A percentile compares a stretch with the other conserved stretches of the same genome.
Evolutionary conservation across 2,888 invertebrate genomes (phyloP).

Genomic region (Orthosia gothica): DNA sequence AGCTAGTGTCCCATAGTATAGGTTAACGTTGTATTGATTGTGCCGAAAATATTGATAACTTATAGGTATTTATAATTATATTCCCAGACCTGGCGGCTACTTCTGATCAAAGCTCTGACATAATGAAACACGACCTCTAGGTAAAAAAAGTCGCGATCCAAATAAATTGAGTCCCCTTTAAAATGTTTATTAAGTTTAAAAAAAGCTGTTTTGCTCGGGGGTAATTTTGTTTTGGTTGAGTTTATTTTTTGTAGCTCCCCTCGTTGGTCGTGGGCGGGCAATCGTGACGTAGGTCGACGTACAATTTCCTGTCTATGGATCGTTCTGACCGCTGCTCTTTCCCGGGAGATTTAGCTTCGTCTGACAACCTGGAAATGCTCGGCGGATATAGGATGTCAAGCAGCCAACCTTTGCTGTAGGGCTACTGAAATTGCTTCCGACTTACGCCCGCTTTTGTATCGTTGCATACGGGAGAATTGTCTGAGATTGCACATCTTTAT

Average conservation of each 20-base stretch:
- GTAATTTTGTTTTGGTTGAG: slow-evolving; percentile 62
- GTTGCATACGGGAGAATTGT: slow-evolving; percentile 33
- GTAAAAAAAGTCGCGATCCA: slow-evolving; percentile 38
- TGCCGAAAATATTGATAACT: neutral
- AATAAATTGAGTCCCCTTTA: slow-evolving; percentile 38
- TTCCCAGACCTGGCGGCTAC: slow-evolving; percentile 7
- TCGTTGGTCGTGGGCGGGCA: slow-evolving; percentile 70
- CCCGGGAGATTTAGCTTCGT: slow-evolving; percentile 81
- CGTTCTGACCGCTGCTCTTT: slow-evolving; percentile 85
- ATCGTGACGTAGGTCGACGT: slow-evolving; percentile 87
- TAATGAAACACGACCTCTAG: slow-evolving; percentile 27
- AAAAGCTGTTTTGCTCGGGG: slow-evolving; percentile 61
- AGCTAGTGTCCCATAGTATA: neutral
- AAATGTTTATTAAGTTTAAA: slow-evolving; percentile 54
- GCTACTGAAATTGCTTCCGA: slow-evolving; percentile 86
- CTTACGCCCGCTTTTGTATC: slow-evolving; percentile 62
- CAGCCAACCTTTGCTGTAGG: slow-evolving; percentile 80
- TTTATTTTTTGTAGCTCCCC: slow-evolving; percentile 69
- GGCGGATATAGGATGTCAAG: slow-evolving; percentile 89
- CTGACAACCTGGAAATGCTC: slow-evolving; percentile 86
- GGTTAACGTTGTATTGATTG: neutral
- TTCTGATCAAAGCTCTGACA: slow-evolving; percentile 13
- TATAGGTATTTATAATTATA: neutral
- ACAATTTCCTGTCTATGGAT: slow-evolving; percentile 87
- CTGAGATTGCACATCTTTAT: slow-evolving; percentile 29